Evolutionary conservation across 1,140 invertebrate species (phyloP), one percentile per base, ranked within the genome.

Genomic region (Drosophila lowei): DNA sequence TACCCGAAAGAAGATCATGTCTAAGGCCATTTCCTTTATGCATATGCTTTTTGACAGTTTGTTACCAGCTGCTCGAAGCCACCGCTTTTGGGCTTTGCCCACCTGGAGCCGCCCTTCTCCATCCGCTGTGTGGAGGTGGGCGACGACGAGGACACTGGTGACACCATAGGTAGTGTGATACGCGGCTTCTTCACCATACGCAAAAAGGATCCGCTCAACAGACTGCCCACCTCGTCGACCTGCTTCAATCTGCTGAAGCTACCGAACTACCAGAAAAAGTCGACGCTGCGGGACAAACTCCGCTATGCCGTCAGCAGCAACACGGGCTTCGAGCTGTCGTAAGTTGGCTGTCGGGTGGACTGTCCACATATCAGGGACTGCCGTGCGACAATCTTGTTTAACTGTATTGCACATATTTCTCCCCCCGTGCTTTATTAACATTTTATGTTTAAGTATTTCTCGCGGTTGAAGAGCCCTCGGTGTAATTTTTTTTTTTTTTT

Each of bases 221-320:
- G 99, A 30, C 93, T 99, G 38, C 99, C 99, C 23, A 99, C 99
- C 0, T 99, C 98, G 0, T 99, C 99, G 0, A 99, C 99, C 0
- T 99, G 99, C 91, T 99, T 99, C 92, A 99, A 99, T 93, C 93
- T 99, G 25, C 93, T 99, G 11, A 99, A 99, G 91, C 93, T 99
- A 78, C 99, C 99, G 55, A 99, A 99, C 92, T 99, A 99, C 92
- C 97, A 98, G 90, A 98, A 98, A 91, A 98, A 98, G 90, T 96
- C 96, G 73, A 98, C 97, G 1, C 92, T 99, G 8, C 93, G 97
- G 23, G 98, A 99, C 72, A 99, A 99, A 93, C 92, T 99, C 2
- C 94, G 98, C 55, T 99, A 99, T 92, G 98, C 99, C 0, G 98
- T 99, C 13, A 96, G 96, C 49, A 98, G 97, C 78, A 99, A 99